phyloP scores from a whole-genome alignment of 2,797 vertebrate species.

The Apodemus agrarius region DNA sequence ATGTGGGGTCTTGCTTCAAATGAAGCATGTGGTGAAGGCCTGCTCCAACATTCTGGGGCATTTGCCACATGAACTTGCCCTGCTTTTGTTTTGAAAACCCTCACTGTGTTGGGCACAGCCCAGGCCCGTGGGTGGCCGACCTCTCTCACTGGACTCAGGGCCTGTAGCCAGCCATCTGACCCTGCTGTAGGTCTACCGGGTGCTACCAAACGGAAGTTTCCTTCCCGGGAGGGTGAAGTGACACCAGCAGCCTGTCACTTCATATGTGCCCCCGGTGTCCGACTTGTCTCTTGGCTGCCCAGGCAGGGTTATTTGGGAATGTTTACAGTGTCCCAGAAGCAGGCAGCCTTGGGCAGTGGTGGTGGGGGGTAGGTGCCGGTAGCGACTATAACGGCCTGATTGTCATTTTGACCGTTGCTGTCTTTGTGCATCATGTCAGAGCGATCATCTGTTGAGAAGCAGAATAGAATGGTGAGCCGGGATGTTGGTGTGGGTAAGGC shows the following conservation, averaged over 20 bases:
- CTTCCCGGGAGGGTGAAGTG: background rate
- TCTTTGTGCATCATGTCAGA: conserved; percentile 22
- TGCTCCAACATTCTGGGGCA: background rate
- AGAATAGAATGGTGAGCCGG: background rate
- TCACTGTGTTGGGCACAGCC: background rate
- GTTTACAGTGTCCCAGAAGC: conserved; percentile 68
- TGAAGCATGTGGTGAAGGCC: background rate
- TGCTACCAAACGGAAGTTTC: background rate
- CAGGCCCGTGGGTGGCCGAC: background rate
- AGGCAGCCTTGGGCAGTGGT: background rate
- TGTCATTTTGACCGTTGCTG: conserved; percentile 66
- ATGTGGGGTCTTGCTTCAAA: background rate
- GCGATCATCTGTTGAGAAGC: background rate
- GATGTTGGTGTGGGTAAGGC: background rate
- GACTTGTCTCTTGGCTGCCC: conserved; percentile 17
- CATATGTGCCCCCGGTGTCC: background rate
- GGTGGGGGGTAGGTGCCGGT: background rate
- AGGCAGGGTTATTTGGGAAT: conserved; percentile 43
- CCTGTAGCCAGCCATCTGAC: conserved; percentile 23
- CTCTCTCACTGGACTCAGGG: background rate
- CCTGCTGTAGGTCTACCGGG: background rate
- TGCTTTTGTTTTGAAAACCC: conserved; percentile 3
- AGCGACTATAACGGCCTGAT: conserved; percentile 45
- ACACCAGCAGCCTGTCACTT: background rate
- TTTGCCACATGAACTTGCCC: background rate